Evolutionary conservation across 2,113 vertebrate genomes (phyloP), one percentile per base, ranked within the genome.

Genomic region (Limnothrissa miodon): DNA sequence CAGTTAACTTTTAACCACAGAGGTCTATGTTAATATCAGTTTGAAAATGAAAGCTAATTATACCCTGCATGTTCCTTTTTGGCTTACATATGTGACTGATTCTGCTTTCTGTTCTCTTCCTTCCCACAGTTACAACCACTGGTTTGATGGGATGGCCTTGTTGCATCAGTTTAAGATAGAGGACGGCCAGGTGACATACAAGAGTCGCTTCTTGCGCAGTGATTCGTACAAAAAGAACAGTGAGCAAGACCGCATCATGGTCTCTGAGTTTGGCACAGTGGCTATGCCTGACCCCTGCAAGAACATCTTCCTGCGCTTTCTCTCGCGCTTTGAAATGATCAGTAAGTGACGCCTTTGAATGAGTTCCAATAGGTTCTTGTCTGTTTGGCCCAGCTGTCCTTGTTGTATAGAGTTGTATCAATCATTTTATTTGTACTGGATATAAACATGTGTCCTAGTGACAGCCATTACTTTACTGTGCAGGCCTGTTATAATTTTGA

Each of bases 71-170:
- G 19, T 56, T 56, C 51, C 7, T 56, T 21, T 56, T 23, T 23
- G 51, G 21, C 51, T 56, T 19, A n/a, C 51, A 56, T 46, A 39
- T 48, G 1, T 78, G 56, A 44, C 25, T 66, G 13, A 36, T 0
- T 36, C 7, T 45, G 62, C 0, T 85, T 1, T 66, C 1, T 87
- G 29, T 46, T 0, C 23, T 45, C 66, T 51, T 45, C 46, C 51
- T 59, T 39, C 11, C 39, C 44, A 59, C 85, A 99, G 97, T 13
- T 99, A 90, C 81, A 97, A 95, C 90, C 97, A 99, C 81, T 98
- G 97, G 97, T 99, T 99, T 89, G 97, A 99, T 74, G 97, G 98
- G 79, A 98, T 98, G 97, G 97, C 97, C 23, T 90, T 99, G 90
- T 84, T 99, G 85, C 98, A 99, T 91, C 94, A 95, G 78, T 99